These are phyloP conservation scores for Drosophila anomelani DNA, from an alignment of 2,888 invertebrate species.

Conservation along the genomic window DNA sequence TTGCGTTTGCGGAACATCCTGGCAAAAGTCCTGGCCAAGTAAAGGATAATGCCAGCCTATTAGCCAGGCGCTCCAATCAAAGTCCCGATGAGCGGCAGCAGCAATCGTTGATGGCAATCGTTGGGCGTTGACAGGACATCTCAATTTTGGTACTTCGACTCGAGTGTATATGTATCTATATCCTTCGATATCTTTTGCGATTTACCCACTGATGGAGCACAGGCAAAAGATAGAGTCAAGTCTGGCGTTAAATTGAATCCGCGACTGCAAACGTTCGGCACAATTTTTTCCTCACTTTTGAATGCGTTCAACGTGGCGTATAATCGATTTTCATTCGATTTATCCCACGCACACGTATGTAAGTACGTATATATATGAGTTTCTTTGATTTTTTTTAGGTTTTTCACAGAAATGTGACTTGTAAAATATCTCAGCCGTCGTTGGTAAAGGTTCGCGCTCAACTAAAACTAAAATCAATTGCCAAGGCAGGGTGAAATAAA, in stretches of 20 bases:
- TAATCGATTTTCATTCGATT: constrained; percentile 70
- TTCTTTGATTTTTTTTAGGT: constrained; percentile 14
- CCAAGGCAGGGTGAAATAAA: constrained; percentile 29
- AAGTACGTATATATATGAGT: neutral
- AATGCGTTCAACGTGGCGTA: constrained; percentile 69
- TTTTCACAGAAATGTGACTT: neutral
- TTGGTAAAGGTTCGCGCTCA: constrained; percentile 53
- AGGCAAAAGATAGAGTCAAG: constrained; percentile 31
- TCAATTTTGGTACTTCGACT: constrained; percentile 53
- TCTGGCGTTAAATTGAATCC: constrained; percentile 76
- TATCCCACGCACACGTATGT: constrained; percentile 13
- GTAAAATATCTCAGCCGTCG: constrained; percentile 50
- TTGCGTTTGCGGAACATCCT: constrained; percentile 63
- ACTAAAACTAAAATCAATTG: constrained; percentile 69
- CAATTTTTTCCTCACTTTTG: constrained; percentile 32
- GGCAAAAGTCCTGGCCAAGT: constrained; percentile 38
- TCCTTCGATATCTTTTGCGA: constrained; percentile 9
- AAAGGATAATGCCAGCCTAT: constrained; percentile 57
- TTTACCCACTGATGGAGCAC: constrained; percentile 9
- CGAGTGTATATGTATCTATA: neutral
- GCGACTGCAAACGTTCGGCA: constrained; percentile 15
- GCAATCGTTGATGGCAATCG: constrained; percentile 9
- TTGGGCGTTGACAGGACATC: constrained; percentile 43
- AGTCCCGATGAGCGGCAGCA: constrained; percentile 36
- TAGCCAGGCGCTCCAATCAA: constrained; percentile 67